Conservation (phyloP, 2,797 vertebrate species). For the Chloroceryle amazona region DNA sequence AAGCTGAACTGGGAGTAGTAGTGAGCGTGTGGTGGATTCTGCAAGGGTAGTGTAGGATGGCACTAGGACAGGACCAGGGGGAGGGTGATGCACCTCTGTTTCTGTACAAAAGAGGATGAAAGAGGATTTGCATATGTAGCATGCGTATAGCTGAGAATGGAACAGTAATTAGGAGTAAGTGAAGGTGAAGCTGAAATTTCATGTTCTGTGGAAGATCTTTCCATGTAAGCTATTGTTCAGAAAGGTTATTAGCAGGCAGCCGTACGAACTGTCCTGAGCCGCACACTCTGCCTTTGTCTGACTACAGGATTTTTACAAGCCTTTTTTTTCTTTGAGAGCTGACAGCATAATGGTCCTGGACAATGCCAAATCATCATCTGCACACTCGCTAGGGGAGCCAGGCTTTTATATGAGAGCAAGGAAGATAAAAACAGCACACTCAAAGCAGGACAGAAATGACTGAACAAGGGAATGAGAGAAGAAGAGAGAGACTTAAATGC, state of each 20-base stretch:
- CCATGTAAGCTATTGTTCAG: constrained; percentile 57
- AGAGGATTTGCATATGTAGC: constrained; percentile 54
- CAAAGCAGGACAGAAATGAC: constrained; percentile 61
- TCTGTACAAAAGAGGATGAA: constrained; percentile 10
- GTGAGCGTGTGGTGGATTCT: background rate
- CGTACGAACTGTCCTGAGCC: constrained; percentile 63
- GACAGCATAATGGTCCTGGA: constrained; percentile 69
- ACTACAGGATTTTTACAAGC: constrained; percentile 75
- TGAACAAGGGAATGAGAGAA: constrained; percentile 52
- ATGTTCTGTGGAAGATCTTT: constrained; percentile 68
- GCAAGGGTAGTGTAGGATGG: background rate
- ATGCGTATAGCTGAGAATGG: background rate
- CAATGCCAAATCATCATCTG: constrained; percentile 76
- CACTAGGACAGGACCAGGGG: background rate
- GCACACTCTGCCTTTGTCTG: constrained; percentile 65
- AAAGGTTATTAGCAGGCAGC: constrained; percentile 69
- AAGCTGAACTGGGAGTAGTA: background rate
- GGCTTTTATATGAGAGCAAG: constrained; percentile 65
- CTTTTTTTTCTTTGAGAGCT: constrained; percentile 71
- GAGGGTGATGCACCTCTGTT: background rate
- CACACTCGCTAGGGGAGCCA: constrained; percentile 54
- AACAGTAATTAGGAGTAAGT: constrained; percentile 64
- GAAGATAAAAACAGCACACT: constrained; percentile 68
- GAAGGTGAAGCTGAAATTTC: constrained; percentile 66
- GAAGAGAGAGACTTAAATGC: constrained; percentile 60